Evolutionary conservation across 2,888 invertebrate species (phyloP).

Genomic region (Prenolepis imparis): DNA sequence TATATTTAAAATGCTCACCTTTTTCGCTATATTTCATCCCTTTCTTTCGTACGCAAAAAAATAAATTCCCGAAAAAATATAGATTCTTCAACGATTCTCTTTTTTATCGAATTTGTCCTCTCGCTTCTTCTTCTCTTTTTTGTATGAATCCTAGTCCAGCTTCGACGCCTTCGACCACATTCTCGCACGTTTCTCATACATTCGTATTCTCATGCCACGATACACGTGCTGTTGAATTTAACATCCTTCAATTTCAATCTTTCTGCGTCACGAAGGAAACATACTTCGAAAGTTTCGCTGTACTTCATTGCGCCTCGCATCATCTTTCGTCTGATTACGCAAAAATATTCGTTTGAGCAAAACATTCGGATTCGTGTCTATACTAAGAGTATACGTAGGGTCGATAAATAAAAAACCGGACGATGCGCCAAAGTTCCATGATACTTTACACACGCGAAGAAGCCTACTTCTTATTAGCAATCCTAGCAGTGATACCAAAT

Average conservation of each 20-base stretch:
- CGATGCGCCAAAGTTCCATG: constrained; percentile 46
- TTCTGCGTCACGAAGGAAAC: constrained; percentile 79
- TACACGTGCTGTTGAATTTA: constrained; percentile 77
- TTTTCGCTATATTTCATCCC: constrained; percentile 23
- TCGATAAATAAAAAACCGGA: constrained; percentile 68
- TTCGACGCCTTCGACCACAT: constrained; percentile 24
- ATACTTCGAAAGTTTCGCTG: constrained; percentile 71
- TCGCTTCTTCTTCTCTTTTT: constrained; percentile 45
- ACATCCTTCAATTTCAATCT: constrained; percentile 84
- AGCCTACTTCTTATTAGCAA: background rate
- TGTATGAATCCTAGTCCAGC: constrained; percentile 22
- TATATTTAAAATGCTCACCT: constrained; percentile 13
- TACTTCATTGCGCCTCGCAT: constrained; percentile 66
- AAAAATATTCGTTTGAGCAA: constrained; percentile 81
- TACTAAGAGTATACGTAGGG: constrained; percentile 73
- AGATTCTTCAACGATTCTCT: constrained; percentile 66
- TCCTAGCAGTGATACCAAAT: background rate
- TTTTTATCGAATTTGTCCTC: constrained; percentile 60
- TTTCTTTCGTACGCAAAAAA: constrained; percentile 62
- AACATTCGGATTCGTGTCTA: constrained; percentile 77
- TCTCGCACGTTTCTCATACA: constrained; percentile 42
- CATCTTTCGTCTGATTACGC: constrained; percentile 64
- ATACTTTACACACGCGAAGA: background rate
- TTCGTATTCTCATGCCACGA: constrained; percentile 58
- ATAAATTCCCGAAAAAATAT: constrained; percentile 78